phyloP scores from a whole-genome alignment of 1,140 invertebrate species.

The Penaeus vannamei region DNA sequence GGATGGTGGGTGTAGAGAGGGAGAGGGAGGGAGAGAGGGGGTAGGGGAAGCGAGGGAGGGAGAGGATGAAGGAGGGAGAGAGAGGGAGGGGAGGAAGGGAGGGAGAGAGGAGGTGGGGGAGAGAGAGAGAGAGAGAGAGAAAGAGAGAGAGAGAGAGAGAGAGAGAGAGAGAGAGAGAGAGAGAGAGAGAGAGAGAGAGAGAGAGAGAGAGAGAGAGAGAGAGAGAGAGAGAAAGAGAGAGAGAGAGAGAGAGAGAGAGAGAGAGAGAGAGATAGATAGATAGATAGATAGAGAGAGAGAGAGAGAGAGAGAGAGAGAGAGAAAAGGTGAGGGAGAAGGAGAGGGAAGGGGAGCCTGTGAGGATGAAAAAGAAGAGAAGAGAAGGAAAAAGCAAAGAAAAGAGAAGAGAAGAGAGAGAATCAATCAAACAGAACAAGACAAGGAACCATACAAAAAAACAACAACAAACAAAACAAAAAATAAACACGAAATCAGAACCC shows the following conservation, averaged over 20 bases:
- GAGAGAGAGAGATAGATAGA: no score
- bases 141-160: no score
- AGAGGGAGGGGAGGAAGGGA: not conserved
- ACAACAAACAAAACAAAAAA: no score
- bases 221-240: not conserved
- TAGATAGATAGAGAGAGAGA: no score
- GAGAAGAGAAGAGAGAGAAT: no score
- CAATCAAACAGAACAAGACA: no score
- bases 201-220: not conserved
- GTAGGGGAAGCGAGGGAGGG: not conserved
- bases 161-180: not conserved
- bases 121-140: no score
- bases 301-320: no score
- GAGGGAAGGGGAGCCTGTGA: not conserved
- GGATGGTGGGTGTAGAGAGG: no score
- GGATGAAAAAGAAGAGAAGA: not conserved
- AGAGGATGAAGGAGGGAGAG: not conserved
- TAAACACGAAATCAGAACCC: no score
- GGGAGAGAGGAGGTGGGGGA: not conserved
- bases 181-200: not conserved
- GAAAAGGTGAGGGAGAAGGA: not conserved
- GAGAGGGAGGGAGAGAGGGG: not conserved
- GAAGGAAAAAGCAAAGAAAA: not conserved
- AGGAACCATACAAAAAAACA: no score
- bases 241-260: no score